These are phyloP conservation scores for Clepsis dumicolana DNA, from an alignment of 2,888 invertebrate genomes.

Conservation along the genomic window DNA sequence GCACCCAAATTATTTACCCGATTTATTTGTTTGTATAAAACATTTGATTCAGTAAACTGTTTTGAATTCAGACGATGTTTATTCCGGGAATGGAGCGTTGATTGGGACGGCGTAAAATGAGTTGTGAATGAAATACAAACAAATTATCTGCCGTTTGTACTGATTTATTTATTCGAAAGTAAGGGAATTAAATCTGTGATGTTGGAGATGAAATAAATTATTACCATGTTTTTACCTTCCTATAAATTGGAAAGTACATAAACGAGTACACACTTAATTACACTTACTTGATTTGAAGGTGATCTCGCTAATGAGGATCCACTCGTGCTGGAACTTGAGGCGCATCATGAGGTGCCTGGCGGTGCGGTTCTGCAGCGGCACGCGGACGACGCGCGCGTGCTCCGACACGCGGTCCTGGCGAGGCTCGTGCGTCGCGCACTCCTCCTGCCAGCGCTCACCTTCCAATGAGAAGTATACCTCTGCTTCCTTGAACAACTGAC, in stretches of 20 bases:
- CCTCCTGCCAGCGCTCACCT: slow-evolving; percentile 90
- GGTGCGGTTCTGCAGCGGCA: slow-evolving; percentile 90
- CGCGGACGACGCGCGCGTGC: slow-evolving; percentile 88
- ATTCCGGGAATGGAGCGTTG: slow-evolving; percentile 60
- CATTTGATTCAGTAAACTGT: slow-evolving; percentile 70
- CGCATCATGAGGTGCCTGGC: slow-evolving; percentile 92
- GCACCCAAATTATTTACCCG: slow-evolving; percentile 52
- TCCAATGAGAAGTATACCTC: slow-evolving; percentile 93
- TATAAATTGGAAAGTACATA: neutral
- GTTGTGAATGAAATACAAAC: slow-evolving; percentile 58
- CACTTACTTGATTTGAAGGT: slow-evolving; percentile 92
- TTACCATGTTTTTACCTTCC: neutral
- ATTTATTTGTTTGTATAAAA: slow-evolving; percentile 67
- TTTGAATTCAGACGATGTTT: slow-evolving; percentile 61
- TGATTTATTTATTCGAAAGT: slow-evolving; percentile 60
- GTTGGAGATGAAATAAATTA: slow-evolving; percentile 14
- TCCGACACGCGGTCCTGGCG: slow-evolving; percentile 85
- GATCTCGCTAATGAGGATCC: slow-evolving; percentile 96
- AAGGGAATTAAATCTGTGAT: slow-evolving; percentile 48
- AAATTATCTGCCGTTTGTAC: slow-evolving; percentile 59
- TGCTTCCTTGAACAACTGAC: slow-evolving; percentile 91
- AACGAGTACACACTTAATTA: neutral
- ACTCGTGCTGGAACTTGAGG: slow-evolving; percentile 92
- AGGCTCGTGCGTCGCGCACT: slow-evolving; percentile 88
- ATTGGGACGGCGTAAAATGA: slow-evolving; percentile 59